Evolutionary conservation across 2,797 vertebrate species (phyloP).

Genomic region (Perodicticus potto): DNA sequence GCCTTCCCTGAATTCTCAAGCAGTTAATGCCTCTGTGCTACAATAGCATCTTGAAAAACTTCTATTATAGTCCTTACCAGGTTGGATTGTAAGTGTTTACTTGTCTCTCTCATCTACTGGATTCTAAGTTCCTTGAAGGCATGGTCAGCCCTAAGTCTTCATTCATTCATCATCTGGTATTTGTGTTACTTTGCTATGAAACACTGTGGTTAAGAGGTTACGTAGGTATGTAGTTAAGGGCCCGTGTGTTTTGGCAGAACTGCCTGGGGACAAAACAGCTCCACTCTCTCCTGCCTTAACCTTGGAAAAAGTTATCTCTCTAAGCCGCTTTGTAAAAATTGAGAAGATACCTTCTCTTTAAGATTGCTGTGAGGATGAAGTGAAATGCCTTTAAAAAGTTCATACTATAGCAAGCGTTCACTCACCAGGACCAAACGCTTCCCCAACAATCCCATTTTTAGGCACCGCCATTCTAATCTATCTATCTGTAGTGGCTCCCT

Average conservation of each 20-base stretch:
- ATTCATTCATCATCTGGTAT: background rate
- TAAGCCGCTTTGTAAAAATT: background rate
- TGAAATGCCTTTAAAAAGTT: background rate
- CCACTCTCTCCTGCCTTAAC: background rate
- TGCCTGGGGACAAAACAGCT: background rate
- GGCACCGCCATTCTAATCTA: background rate
- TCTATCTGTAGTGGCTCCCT: background rate
- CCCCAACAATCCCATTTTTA: background rate
- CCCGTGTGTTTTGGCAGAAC: background rate
- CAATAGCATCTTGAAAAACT: background rate
- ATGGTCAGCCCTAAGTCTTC: background rate
- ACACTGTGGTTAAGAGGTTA: background rate
- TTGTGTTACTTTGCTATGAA: background rate
- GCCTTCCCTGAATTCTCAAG: constrained; percentile 19
- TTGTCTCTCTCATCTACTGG: background rate
- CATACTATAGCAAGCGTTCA: background rate
- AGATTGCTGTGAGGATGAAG: background rate
- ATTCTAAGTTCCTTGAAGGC: background rate
- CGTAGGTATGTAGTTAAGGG: background rate
- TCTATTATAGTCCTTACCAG: background rate
- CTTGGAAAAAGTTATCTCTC: background rate
- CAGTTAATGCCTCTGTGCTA: constrained; percentile 27
- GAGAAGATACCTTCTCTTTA: background rate
- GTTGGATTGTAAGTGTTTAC: background rate
- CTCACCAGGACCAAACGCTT: background rate